Evolutionary conservation across 2,888 invertebrate species (phyloP), one percentile per base, ranked within the genome.

Genomic region (Pachymerium ferrugineum): DNA sequence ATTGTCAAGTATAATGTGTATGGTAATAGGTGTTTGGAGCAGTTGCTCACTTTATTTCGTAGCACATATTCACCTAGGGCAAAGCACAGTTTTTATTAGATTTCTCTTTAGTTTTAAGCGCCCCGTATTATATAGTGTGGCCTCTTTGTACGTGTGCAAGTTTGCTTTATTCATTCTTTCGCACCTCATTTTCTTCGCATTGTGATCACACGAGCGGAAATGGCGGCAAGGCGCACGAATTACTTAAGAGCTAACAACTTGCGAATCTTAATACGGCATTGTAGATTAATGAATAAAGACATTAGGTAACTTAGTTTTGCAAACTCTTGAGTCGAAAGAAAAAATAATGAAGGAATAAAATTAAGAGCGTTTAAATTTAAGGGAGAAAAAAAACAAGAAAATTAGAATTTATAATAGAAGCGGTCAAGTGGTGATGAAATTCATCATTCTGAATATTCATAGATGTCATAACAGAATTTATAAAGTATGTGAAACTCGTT

Each of bases 131-230:
- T 62, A 25, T 62, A 62, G 8, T 62, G 25, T 28, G 25, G 25
- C 28, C 38, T 54, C 28, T 62, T 28, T 54, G 19, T 54, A 1
- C 12, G 62, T 62, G 62, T 28, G 62, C 62, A 62, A 62, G 62
- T 62, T 62, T 62, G 62, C 62, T 62, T 62, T 62, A 62, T 62
- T 62, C 62, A 22, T 62, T 62, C 62, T 71, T 71, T 71, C 35
- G 31, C 71, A 38, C 71, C 71, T 71, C 71, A 71, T 71, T 71
- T 71, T 71, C 71, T 38, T 33, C 35, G 35, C 71, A 71, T 71
- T 71, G 38, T 28, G 38, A 71, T 71, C 71, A 71, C 62, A 62
- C 12, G 14, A 62, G 62, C 62, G 62, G 62, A 62, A 62, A 62
- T 62, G 38, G 25, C 62, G 28, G 62, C 62, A 28, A 62, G 28